Evolutionary conservation across 2,888 invertebrate genomes (phyloP).

Genomic region (Phytoseiulus persimilis): DNA sequence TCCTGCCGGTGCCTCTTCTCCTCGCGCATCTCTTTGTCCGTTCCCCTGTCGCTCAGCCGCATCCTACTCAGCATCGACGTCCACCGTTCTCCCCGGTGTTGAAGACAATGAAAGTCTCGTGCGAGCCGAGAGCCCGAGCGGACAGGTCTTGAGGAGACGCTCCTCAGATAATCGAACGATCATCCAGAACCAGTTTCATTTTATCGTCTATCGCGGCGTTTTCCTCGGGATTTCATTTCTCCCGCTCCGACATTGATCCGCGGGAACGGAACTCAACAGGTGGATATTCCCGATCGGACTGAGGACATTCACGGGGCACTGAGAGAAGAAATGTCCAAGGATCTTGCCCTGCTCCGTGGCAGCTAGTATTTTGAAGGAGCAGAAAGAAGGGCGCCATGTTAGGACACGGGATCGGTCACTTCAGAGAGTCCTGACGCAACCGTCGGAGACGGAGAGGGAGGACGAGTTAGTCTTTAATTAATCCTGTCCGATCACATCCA

Average conservation of each 20-base stretch:
- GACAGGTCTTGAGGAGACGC: background rate
- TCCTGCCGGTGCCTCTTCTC: background rate
- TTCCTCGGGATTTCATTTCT: no score
- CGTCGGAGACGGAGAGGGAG: background rate
- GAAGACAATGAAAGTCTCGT: background rate
- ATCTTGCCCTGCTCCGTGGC: background rate
- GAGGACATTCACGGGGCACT: no score
- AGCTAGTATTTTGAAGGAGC: background rate
- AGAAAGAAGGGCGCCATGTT: no score
- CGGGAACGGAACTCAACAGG: no score
- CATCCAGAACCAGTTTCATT: no score
- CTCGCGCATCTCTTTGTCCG: background rate
- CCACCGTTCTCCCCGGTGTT: background rate
- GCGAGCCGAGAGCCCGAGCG: background rate
- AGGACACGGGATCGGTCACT: background rate
- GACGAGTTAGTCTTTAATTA: slow-evolving; percentile 25
- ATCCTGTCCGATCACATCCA: slow-evolving; percentile 10
- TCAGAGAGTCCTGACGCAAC: background rate
- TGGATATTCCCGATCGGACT: no score
- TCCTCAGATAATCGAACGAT: no score
- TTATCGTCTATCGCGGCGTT: no score
- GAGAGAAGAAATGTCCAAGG: no score
- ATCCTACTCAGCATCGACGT: background rate
- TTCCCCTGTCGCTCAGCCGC: background rate
- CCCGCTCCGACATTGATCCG: no score